Evolutionary conservation across 2,113 vertebrate genomes (phyloP).

Genomic region (Leptobrachium ailaonicum): DNA sequence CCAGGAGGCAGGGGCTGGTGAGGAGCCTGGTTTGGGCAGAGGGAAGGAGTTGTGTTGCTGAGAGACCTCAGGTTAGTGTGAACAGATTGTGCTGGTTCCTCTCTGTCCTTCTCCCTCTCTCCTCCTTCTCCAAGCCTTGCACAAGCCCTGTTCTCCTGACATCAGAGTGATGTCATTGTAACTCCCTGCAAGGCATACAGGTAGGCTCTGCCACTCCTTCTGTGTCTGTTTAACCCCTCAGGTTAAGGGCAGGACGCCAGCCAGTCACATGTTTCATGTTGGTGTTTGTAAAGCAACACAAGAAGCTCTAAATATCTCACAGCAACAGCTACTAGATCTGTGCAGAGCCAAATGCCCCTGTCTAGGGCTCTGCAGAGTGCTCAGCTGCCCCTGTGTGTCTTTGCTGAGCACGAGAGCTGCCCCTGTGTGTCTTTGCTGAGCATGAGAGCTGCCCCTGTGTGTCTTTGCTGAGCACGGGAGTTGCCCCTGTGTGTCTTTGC

Average conservation of each 20-base stretch:
- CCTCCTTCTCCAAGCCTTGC: slow-evolving; percentile 29
- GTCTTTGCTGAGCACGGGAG: too few species aligned
- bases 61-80: slow-evolving; percentile 5
- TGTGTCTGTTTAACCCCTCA: background rate
- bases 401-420: too few species aligned
- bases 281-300: too few species aligned
- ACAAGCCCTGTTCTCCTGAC: slow-evolving; percentile 26
- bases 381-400: too few species aligned
- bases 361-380: too few species aligned
- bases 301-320: too few species aligned
- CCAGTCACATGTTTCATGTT: too few species aligned
- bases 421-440: too few species aligned
- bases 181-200: slow-evolving; percentile 26
- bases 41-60: slow-evolving; percentile 3
- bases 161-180: slow-evolving; percentile 34
- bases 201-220: slow-evolving; percentile 18
- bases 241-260: background rate
- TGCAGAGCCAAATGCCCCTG: too few species aligned
- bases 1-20: background rate
- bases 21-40: background rate
- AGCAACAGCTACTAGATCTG: too few species aligned
- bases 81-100: slow-evolving; percentile 6
- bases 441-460: too few species aligned
- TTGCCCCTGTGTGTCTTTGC: too few species aligned
- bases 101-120: slow-evolving; percentile 8